Base-by-base conservation (phyloP, 2,797 vertebrate species). In the Cuniculus paca region DNA sequence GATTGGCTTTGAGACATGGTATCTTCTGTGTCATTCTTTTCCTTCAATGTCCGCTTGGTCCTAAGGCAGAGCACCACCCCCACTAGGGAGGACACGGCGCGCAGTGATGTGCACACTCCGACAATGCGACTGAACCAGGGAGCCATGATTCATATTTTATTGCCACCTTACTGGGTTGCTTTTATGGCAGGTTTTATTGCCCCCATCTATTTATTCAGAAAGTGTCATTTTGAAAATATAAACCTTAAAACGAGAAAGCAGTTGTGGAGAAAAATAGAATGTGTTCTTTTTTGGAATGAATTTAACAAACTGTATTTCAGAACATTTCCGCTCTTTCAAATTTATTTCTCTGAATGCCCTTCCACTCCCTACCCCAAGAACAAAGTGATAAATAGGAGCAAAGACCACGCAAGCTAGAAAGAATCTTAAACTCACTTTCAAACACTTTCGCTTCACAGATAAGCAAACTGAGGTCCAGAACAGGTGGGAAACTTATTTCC, bases 131-230 rank as follows among this genome's bases (percentile, higher is more conserved):
- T 19, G 34, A 91, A 77, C 28, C 78, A 88, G 74, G 13, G 48
- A 91, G 54, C 77, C 31, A 26, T 88, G 90, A 95, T 82, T 96
- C 95, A 79, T 88, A 68, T 65, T 95, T 96, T 97, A 94, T 75
- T 72, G 81, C 89, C 78, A 65, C 90, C 91, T 97, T 94, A 34
- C 91, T 80, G 78, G 86, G 93, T 48, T 92, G 94, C 74, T 95
- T 96, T 96, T 80, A 88, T 90, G 74, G 60, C 77, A 79, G 31
- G 28, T 93, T 97, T 94, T 97, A 96, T 93, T 93, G 28, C 74
- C 34, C 2, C 56, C 19, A 85, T 82, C 87, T 97, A 91, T 96
- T 97, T 97, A 97, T 93, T 97, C 96, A 94, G 87, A 96, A 95
- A 95, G 74, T 87, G 24, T 90, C 83, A 48, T 95, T 95, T 86